A percentile compares a stretch with the other conserved stretches of the same genome.
Conservation (phyloP, 1,140 invertebrate genomes). For the Drosophila pseudoananassae region DNA sequence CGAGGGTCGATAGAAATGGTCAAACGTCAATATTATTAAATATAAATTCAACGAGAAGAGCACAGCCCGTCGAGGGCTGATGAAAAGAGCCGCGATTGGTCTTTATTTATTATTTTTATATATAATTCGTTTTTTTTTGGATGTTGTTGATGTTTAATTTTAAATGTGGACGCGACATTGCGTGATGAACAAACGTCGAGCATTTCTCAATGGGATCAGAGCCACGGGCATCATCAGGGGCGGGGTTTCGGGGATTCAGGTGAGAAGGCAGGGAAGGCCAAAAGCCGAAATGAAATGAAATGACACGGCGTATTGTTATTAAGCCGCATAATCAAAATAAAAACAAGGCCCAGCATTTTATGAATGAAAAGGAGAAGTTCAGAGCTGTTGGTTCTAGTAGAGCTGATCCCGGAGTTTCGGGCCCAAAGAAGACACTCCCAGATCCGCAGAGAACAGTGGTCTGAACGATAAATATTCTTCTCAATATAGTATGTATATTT, state of each 20-base stretch:
- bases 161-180: conserved; percentile 68
- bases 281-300: conserved; percentile 52
- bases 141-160: conserved; percentile 3
- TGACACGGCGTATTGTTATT: conserved; percentile 78
- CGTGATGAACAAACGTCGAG: conserved; percentile 66
- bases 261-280: no score
- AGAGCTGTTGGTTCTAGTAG: conserved; percentile 11
- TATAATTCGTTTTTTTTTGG: background rate
- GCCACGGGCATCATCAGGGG: conserved; percentile 10
- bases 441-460: conserved; percentile 8
- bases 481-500: background rate
- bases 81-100: conserved; percentile 61
- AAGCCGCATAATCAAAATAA: conserved; percentile 58
- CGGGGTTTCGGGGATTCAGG: no score
- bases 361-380: conserved; percentile 63
- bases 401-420: background rate
- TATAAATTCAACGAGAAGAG: conserved; percentile 53
- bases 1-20: conserved; percentile 56
- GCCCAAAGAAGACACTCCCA: conserved; percentile 13
- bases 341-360: conserved; percentile 53
- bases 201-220: conserved; percentile 62
- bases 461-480: background rate
- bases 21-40: conserved; percentile 76
- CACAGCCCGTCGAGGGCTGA: conserved; percentile 30
- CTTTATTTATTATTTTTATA: conserved; percentile 3